Conservation (phyloP, 2,888 invertebrate genomes). For the Harpagoxenus sublaevis region DNA sequence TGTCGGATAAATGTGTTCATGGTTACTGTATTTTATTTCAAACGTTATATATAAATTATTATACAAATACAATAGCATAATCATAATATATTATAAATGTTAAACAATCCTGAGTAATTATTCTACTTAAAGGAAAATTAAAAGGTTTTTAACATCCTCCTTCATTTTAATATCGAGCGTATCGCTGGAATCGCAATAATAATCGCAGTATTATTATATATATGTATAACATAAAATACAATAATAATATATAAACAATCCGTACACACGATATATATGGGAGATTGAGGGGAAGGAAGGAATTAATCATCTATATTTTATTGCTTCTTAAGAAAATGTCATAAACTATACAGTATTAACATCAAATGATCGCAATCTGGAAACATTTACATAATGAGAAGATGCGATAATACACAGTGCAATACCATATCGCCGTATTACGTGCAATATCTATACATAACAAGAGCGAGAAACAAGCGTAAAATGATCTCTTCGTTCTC, state of each 20-base stretch:
- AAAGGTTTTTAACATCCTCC: constrained; percentile 70
- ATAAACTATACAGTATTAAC: constrained; percentile 85
- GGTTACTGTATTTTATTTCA: constrained; percentile 84
- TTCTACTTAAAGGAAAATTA: constrained; percentile 83
- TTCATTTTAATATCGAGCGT: constrained; percentile 56
- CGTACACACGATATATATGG: constrained; percentile 72
- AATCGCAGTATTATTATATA: constrained; percentile 68
- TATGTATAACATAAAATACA: constrained; percentile 74
- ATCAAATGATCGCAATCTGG: constrained; percentile 80
- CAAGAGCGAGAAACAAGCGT: no score
- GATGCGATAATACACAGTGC: constrained; percentile 78
- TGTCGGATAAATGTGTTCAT: constrained; percentile 61
- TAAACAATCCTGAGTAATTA: constrained; percentile 85
- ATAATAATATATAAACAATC: constrained; percentile 82
- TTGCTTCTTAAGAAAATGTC: constrained; percentile 74
- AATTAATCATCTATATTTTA: constrained; percentile 78
- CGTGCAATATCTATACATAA: constrained; percentile 83
- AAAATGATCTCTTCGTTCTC: no score
- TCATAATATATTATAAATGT: no score
- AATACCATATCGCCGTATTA: constrained; percentile 68
- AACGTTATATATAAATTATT: constrained; percentile 84
- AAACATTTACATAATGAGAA: constrained; percentile 78
- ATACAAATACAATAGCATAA: constrained; percentile 85
- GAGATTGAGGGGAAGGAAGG: constrained; percentile 62
- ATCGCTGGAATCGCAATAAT: constrained; percentile 76